Conservation (phyloP, 2,797 vertebrate species). For the Chaetophractus vellerosus region DNA sequence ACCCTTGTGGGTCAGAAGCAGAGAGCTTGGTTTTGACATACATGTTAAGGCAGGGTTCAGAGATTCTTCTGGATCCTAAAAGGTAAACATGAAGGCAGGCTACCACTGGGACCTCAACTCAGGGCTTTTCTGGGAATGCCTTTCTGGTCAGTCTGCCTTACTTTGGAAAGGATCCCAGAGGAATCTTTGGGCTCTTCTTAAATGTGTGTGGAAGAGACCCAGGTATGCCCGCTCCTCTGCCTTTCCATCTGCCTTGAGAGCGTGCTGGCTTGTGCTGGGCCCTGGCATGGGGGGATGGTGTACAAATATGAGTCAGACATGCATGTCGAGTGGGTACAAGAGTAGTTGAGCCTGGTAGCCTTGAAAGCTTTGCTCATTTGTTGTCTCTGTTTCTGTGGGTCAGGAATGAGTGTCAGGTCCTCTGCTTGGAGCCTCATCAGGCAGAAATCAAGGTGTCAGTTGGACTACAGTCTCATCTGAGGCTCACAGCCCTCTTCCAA, state of each 20-base stretch:
- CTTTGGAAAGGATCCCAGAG: background rate
- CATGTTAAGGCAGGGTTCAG: background rate
- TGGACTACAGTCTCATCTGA: no score
- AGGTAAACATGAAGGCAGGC: background rate
- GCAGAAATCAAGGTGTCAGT: no score
- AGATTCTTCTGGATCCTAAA: background rate
- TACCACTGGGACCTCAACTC: background rate
- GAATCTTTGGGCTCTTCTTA: background rate
- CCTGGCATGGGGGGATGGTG: rapidly evolving
- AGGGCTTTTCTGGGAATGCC: background rate
- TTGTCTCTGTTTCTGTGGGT: no score
- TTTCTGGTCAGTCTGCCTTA: background rate
- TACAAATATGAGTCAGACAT: background rate
- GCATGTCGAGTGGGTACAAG: rapidly evolving
- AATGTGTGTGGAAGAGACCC: background rate
- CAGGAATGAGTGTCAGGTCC: no score
- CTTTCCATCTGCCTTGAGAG: background rate
- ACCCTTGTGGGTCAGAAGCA: background rate
- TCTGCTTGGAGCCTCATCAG: no score
- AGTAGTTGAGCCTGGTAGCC: background rate
- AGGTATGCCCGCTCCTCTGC: background rate
- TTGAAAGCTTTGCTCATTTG: no score
- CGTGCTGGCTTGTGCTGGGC: rapidly evolving
- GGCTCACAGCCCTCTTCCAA: background rate
- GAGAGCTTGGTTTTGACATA: background rate